Conservation (phyloP, 2,888 invertebrate genomes). For the Taphrorychus bicolor region DNA sequence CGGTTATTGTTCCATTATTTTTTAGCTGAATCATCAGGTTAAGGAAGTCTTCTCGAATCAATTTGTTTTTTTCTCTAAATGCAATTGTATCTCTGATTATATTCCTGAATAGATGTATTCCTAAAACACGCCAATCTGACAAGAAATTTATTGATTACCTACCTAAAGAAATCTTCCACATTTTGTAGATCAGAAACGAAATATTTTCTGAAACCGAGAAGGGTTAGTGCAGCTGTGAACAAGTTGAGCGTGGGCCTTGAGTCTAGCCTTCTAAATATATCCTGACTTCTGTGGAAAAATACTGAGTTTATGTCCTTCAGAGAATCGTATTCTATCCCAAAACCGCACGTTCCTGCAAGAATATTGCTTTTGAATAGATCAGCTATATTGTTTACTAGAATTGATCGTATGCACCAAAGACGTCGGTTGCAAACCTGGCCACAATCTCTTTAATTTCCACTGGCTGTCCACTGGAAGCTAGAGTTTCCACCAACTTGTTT, state of each 20-base stretch:
- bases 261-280: not conserved
- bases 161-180: conserved; percentile 9
- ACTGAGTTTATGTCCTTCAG: conserved; percentile 54
- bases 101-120: conserved; percentile 2
- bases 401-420: conserved; percentile 42
- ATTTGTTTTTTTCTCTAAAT: conserved; percentile 52
- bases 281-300: not conserved
- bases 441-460: conserved; percentile 55
- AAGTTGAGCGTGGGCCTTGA: not conserved
- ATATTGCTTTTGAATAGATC: too few relatives aligned
- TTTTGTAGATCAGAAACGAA: not conserved
- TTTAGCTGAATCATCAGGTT: conserved; percentile 62
- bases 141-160: not conserved
- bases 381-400: not conserved
- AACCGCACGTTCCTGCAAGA: conserved; percentile 56
- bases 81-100: conserved; percentile 59
- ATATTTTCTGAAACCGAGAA: not conserved
- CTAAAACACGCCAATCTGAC: conserved; percentile 6
- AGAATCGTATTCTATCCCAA: conserved; percentile 66
- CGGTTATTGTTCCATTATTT: conserved; percentile 5
- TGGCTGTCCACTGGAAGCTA: conserved; percentile 39
- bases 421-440: conserved; percentile 66
- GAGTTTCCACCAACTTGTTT: conserved; percentile 42
- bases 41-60: conserved; percentile 61
- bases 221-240: not conserved